phyloP scores from a whole-genome alignment of 2,113 vertebrate genomes.

The Mirounga angustirostris region DNA sequence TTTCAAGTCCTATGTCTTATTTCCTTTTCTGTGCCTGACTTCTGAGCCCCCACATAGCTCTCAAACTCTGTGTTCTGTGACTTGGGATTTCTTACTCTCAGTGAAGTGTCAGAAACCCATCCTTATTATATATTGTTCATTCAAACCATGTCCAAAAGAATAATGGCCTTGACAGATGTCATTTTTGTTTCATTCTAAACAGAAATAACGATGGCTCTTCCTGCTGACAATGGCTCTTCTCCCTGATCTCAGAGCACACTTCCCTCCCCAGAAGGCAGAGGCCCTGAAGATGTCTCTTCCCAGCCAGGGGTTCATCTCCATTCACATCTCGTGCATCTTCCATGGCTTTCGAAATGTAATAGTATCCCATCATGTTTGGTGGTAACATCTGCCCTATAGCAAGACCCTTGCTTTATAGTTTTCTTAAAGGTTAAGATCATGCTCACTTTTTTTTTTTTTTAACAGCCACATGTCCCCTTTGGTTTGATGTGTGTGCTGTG shows the following conservation, averaged over 20 bases:
- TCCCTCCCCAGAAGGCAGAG: neutral
- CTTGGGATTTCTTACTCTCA: neutral
- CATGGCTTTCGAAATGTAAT: neutral
- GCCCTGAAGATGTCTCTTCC: neutral
- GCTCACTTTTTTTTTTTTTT: neutral
- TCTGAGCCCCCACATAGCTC: neutral
- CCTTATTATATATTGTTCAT: neutral
- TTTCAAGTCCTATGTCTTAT: neutral
- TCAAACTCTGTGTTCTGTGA: neutral
- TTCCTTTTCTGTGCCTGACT: neutral
- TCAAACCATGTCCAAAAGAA: neutral
- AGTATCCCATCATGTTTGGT: neutral
- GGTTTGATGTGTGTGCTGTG: neutral
- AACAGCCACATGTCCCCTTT: neutral
- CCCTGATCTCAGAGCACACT: neutral
- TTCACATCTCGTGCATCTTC: neutral
- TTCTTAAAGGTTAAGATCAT: neutral
- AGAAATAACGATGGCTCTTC: neutral
- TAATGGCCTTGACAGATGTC: neutral
- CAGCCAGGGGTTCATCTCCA: neutral
- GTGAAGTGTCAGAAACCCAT: neutral
- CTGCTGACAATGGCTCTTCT: neutral
- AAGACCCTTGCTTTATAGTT: neutral
- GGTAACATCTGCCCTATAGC: neutral
- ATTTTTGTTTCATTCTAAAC: constrained; percentile 17